Base-by-base conservation (phyloP, 2,888 invertebrate genomes). In the Lacanobia wlatinum region DNA sequence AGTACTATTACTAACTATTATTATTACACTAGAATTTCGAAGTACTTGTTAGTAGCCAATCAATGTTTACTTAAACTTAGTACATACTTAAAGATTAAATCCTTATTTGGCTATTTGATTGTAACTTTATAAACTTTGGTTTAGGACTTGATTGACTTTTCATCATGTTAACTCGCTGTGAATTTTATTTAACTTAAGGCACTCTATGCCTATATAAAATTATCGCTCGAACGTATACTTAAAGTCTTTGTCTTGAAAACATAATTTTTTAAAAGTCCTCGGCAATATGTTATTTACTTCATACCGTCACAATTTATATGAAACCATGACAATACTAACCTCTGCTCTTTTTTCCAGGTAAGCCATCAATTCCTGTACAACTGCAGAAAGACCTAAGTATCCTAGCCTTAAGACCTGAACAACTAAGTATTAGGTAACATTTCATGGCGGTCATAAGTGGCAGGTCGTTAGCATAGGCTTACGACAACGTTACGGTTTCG, bases 331-430 rank as follows among this genome's bases (percentile, higher is more conserved):
- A 56, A 55, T 40, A 70, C 64, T 82, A 82, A 82, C 56, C 10
- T 38, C 2, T 55, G 28, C 34, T 75, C 43, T 85, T 73, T 73
- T 84, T 85, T 82, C 10, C 86, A 85, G 85, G 85, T 85, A 85
- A 85, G 59, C 68, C 69, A 76, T 55, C 76, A 43, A 61, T 43
- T 66, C 52, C 62, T 12, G 70, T 2, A 28, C 61, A 48, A 18
- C 40, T 53, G 82, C 55, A 78, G 50, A 55, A 46, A 68, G 8
- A 6, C 18, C 55, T 82, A 82, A 82, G 81, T 82, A 82, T 70
- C 16, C 28, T 82, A 82, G 46, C 12, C 2, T 58, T 82, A 73
- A 78, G 68, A 58, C 46, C 21, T 52, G 18, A 59, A 62, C 34
- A 40, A 68, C 34, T 58, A 55, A 23, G 28, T 21, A 50, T 74